A percentile compares a stretch with the other conserved stretches of the same genome.
Conservation (phyloP, 1,140 invertebrate species). For the Bombyx mori region ASM3026992v2 NC_085121.1:18264501-18265000, state of each 20-base stretch:
- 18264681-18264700: background rate
- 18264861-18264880: constrained; percentile 14
- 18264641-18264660: background rate
- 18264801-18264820: background rate
- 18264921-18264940: constrained; percentile 1
- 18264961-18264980: background rate
- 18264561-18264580: no score
- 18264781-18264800: background rate
- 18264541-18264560: no score
- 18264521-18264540: no score
- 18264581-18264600: background rate
- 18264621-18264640: background rate
- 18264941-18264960: background rate
- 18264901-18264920: constrained; percentile 19
- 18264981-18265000: constrained; percentile 11
- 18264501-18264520: no score
- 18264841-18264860: constrained; percentile 8
- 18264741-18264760: background rate
- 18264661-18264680: background rate
- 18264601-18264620: background rate
- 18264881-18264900: constrained; percentile 15
- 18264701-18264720: no score
- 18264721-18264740: no score
- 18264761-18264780: constrained; percentile 3
- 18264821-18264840: constrained; percentile 7